phyloP scores from a whole-genome alignment of 2,797 vertebrate species.

The Pachyuromys duprasi region DNA sequence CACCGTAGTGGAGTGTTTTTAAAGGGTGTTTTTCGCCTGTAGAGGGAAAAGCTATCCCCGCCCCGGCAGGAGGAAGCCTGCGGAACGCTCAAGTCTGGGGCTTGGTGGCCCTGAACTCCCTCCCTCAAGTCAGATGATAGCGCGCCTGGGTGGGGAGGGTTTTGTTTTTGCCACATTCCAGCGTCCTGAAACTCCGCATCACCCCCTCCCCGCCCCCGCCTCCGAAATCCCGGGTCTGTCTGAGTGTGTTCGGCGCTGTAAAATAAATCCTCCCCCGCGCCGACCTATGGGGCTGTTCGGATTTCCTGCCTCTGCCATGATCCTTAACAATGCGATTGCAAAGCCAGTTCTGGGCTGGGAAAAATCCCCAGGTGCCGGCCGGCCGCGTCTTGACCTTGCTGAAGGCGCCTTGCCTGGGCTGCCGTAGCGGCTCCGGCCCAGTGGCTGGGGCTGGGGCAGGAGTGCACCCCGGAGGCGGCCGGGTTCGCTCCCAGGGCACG shows the following conservation, averaged over 20 bases:
- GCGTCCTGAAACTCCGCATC: slow-evolving; percentile 29
- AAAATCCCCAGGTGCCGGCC: slow-evolving; percentile 57
- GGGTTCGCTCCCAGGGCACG: neutral
- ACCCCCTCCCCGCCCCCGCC: neutral
- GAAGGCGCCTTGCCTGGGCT: slow-evolving; percentile 50
- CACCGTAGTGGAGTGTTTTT: slow-evolving; percentile 38
- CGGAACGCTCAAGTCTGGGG: slow-evolving; percentile 41
- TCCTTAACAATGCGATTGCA: slow-evolving; percentile 49
- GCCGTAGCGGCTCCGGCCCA: neutral
- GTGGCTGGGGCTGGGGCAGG: neutral
- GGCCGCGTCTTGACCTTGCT: slow-evolving; percentile 75
- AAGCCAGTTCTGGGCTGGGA: neutral
- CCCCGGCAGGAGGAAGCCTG: slow-evolving; percentile 12
- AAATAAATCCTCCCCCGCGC: slow-evolving; percentile 61
- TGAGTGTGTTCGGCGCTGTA: neutral
- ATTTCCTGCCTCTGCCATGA: slow-evolving; percentile 70
- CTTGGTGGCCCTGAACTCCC: slow-evolving; percentile 30
- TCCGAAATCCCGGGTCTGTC: slow-evolving; percentile 58
- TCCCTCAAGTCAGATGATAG: slow-evolving; percentile 4
- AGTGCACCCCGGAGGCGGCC: neutral
- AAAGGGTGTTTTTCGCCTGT: slow-evolving; percentile 34
- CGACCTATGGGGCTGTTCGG: slow-evolving; percentile 42
- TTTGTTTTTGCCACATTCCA: slow-evolving; percentile 71
- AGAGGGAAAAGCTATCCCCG: slow-evolving; percentile 5
- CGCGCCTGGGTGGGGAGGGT: slow-evolving; percentile 50